Evolutionary conservation across 2,888 invertebrate genomes (phyloP).

Genomic region (Heterodera filipjevi): DNA sequence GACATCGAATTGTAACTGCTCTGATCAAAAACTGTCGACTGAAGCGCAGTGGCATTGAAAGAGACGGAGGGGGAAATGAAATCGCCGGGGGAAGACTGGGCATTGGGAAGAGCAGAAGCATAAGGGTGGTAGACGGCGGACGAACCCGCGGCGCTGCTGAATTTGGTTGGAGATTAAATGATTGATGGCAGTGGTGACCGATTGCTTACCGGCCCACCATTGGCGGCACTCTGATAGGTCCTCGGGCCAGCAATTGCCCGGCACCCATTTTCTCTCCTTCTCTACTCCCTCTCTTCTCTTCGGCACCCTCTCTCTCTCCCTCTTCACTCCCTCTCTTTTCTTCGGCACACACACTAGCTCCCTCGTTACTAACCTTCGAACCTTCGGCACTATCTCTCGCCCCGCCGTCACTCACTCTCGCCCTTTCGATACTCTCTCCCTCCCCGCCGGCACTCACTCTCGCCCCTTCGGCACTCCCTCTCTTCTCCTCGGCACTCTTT

Average conservation of each 20-base stretch:
- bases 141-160: not conserved
- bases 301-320: conserved; percentile 40
- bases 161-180: not conserved
- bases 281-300: not conserved
- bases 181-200: not conserved
- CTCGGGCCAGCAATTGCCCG: conserved; percentile 56
- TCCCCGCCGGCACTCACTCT: too few species aligned
- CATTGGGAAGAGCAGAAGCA: conserved; percentile 3
- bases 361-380: too few species aligned
- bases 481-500: conserved; percentile 45
- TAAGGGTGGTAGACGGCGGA: conserved; percentile 32
- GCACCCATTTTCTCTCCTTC: conserved; percentile 43
- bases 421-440: conserved; percentile 19
- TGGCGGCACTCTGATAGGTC: conserved; percentile 53
- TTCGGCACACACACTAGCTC: too few species aligned
- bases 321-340: not conserved
- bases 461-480: conserved; percentile 19
- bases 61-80: not conserved
- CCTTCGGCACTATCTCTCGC: too few species aligned
- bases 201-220: conserved; percentile 24
- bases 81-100: not conserved
- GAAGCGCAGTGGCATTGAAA: conserved; percentile 40
- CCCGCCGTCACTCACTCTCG: conserved; percentile 45
- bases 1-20: conserved; percentile 38
- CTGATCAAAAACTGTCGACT: conserved; percentile 45